These are phyloP conservation scores for Pollimyrus isidori DNA, from an alignment of 2,113 vertebrate species.

Conservation along the genomic window DNA sequence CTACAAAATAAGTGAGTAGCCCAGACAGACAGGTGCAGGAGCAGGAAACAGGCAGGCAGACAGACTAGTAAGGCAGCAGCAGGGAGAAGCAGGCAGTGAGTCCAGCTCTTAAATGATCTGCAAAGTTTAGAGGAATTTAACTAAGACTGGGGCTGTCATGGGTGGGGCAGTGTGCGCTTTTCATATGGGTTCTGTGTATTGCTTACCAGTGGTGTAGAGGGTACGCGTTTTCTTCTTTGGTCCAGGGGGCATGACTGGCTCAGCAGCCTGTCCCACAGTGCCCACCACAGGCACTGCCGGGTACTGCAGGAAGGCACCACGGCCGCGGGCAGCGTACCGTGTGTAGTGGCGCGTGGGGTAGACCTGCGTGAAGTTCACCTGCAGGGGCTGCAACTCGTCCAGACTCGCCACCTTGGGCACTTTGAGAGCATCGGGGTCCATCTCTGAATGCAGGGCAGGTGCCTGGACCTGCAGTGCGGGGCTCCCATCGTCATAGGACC, in stretches of 20 bases:
- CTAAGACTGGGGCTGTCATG: not conserved
- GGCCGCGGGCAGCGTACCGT: slow-evolving; percentile 46
- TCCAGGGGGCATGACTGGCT: slow-evolving; percentile 38
- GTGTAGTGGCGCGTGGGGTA: slow-evolving; percentile 46
- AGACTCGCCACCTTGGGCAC: slow-evolving; percentile 32
- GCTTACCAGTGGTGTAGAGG: slow-evolving; percentile 76
- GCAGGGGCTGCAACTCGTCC: slow-evolving; percentile 34
- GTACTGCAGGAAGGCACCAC: slow-evolving; percentile 31
- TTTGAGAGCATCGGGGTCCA: not conserved
- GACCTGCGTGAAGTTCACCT: slow-evolving; percentile 51
- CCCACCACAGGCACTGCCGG: slow-evolving; percentile 37
- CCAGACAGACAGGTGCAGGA: not conserved
- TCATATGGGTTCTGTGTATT: not conserved
- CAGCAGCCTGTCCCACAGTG: slow-evolving; percentile 27
- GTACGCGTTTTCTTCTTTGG: slow-evolving; percentile 82
- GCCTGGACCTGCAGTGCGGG: slow-evolving; percentile 8
- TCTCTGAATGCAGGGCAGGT: slow-evolving; percentile 11
- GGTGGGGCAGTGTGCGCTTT: not conserved
- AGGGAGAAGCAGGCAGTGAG: not conserved
- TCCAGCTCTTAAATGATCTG: not conserved
- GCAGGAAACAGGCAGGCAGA: not conserved
- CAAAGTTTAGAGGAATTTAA: not conserved
- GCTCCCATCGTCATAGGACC: slow-evolving; percentile 19
- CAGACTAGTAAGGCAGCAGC: not conserved
- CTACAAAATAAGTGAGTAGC: not conserved